phyloP scores from a whole-genome alignment of 2,113 vertebrate species.

The Pionites leucogaster region DNA sequence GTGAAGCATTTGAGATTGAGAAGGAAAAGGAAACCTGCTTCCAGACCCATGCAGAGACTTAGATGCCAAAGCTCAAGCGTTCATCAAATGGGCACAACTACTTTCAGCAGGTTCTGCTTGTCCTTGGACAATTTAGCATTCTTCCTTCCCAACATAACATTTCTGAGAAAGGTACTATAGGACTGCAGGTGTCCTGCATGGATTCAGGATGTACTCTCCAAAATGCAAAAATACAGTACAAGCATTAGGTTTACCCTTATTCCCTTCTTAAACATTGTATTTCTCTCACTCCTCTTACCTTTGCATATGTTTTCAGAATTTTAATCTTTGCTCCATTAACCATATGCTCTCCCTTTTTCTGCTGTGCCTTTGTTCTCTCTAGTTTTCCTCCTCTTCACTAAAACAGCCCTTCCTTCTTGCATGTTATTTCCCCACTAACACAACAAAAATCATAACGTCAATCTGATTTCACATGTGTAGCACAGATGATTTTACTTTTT shows the following conservation, averaged over 20 bases:
- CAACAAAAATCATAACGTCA: background rate
- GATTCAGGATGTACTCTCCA: background rate
- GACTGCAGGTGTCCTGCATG: background rate
- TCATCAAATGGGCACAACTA: background rate
- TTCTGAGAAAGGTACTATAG: background rate
- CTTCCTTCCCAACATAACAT: background rate
- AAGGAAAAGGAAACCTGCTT: background rate
- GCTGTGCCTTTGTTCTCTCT: background rate
- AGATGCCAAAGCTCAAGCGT: background rate
- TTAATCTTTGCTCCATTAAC: background rate
- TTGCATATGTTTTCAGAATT: background rate
- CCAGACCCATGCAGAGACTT: background rate
- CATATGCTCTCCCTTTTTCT: background rate
- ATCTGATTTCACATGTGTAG: background rate
- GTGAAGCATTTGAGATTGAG: background rate
- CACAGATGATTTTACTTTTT: background rate
- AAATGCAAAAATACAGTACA: background rate
- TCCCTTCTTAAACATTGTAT: background rate
- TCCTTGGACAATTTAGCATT: background rate
- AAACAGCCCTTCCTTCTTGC: background rate
- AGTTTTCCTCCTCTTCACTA: background rate
- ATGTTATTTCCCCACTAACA: background rate
- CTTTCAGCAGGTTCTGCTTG: background rate
- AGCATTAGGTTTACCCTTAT: background rate
- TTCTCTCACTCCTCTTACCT: background rate